phyloP scores from a whole-genome alignment of 2,888 invertebrate species.

The Caradrina clavipalpis region DNA sequence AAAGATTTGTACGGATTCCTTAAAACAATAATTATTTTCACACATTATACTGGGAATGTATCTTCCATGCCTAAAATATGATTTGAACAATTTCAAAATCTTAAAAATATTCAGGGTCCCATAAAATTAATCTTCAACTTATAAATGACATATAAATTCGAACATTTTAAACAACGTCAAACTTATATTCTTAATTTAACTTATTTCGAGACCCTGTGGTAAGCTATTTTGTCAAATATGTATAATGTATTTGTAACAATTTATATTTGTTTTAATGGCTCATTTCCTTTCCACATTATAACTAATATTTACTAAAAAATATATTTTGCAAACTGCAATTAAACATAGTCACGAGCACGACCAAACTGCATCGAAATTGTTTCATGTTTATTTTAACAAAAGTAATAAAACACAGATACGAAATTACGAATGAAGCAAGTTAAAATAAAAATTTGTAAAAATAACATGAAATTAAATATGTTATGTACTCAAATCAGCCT shows the following conservation, averaged over 20 bases:
- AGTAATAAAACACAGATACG: neutral
- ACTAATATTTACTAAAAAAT: slow-evolving; percentile 52
- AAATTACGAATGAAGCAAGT: neutral
- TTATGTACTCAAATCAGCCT: slow-evolving; percentile 27
- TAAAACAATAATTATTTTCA: slow-evolving; percentile 48
- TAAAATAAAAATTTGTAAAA: neutral
- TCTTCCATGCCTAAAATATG: slow-evolving; percentile 46
- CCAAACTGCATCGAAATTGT: slow-evolving; percentile 57
- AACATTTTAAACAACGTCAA: slow-evolving; percentile 36
- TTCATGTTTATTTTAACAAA: slow-evolving; percentile 35
- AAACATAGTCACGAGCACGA: slow-evolving; percentile 43
- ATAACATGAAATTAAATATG: neutral
- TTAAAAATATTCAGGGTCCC: slow-evolving; percentile 59
- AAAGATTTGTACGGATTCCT: slow-evolving; percentile 43
- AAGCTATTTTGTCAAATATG: slow-evolving; percentile 46
- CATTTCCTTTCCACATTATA: slow-evolving; percentile 39
- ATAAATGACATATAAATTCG: slow-evolving; percentile 14
- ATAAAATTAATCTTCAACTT: slow-evolving; percentile 40
- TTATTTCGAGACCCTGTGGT: slow-evolving; percentile 56
- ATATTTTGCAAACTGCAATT: slow-evolving; percentile 37
- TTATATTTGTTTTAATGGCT: slow-evolving; percentile 56
- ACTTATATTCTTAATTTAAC: slow-evolving; percentile 48
- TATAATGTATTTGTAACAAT: slow-evolving; percentile 48
- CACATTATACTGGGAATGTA: slow-evolving; percentile 60
- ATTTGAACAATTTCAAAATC: slow-evolving; percentile 56